A percentile compares a stretch with the other conserved stretches of the same genome.
phyloP scores from a whole-genome alignment of 2,797 vertebrate species.

The Liasis olivaceus region DNA sequence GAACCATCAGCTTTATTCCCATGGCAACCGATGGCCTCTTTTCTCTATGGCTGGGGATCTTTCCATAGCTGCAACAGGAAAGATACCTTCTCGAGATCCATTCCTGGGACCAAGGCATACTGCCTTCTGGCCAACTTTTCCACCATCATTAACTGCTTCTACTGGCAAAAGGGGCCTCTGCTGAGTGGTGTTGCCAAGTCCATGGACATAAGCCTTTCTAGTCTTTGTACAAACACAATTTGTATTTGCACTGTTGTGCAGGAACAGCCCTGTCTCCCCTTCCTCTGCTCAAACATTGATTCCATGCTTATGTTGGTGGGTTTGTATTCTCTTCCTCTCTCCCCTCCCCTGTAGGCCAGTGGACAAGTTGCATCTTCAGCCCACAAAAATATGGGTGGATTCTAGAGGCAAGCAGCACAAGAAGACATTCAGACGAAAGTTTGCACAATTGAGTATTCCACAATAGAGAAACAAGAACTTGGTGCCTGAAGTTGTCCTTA shows the following conservation, averaged over 20 bases:
- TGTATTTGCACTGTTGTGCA: constrained; percentile 17
- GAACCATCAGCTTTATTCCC: background rate
- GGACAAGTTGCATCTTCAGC: background rate
- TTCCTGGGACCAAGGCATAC: background rate
- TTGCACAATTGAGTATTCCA: background rate
- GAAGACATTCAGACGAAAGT: background rate
- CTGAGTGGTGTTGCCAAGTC: background rate
- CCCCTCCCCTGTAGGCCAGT: background rate
- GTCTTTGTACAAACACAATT: constrained; percentile 29
- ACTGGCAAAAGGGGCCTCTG: too few species aligned
- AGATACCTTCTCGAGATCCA: background rate
- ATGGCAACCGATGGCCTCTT: background rate
- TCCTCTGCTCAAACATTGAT: background rate
- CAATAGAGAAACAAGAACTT: background rate
- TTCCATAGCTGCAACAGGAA: background rate
- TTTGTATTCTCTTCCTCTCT: background rate
- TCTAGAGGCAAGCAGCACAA: background rate
- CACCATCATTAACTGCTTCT: background rate
- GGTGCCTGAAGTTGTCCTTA: background rate
- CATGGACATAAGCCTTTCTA: background rate
- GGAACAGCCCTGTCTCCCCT: background rate
- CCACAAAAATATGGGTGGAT: background rate
- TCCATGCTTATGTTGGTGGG: background rate
- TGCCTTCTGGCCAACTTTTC: background rate
- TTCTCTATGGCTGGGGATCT: background rate